Evolutionary conservation across 2,888 invertebrate species (phyloP), one percentile per base, ranked within the genome.

Genomic region (Helobdella robusta): DNA sequence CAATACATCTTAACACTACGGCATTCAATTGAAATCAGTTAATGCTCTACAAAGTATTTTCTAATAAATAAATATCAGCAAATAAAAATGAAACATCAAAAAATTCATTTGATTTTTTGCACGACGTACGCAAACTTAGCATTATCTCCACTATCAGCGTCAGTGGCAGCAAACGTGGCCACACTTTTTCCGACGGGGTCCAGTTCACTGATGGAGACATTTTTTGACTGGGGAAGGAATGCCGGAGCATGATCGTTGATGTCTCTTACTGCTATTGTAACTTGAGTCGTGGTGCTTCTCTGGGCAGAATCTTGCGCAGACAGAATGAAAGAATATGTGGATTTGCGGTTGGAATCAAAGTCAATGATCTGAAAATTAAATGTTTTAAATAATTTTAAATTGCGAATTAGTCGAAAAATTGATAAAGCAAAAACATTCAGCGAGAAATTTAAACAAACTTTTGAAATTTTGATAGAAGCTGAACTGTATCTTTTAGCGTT

Each of bases 161-260:
- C 97, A 15, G 88, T 89, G 1, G 95, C 95, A 77, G 88, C 88
- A 81, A 95, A 95, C 28, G 89, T 89, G 79, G 93, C 92, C 73
- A 97, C 82, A 71, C 86, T 87, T 72, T 89, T 89, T 28, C 91
- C 93, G 66, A 91, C 87, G 76, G 87, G 87, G 1, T 91, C 89
- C 78, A 93, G 91, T 81, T 95, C 95, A 15, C 61, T 35, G 3
- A 70, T 25, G 15, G 28, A 63, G 2, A 90, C 88, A n/a, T n/a
- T 68, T 20, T 74, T 65, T 2, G 65, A 67, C 0, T 60, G 63
- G 3, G 67, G 68, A 20, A 68, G 70, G 66, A 95, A 94, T 74
- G 89, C 87, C 20, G 95, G 95, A 6, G 90, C 89, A 81, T 95
- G 95, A 83, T 95, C 95, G 82, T 95, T 94, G 78, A 94, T 91